phyloP scores from a whole-genome alignment of 2,888 invertebrate genomes.

The Eupithecia vulgata region DNA sequence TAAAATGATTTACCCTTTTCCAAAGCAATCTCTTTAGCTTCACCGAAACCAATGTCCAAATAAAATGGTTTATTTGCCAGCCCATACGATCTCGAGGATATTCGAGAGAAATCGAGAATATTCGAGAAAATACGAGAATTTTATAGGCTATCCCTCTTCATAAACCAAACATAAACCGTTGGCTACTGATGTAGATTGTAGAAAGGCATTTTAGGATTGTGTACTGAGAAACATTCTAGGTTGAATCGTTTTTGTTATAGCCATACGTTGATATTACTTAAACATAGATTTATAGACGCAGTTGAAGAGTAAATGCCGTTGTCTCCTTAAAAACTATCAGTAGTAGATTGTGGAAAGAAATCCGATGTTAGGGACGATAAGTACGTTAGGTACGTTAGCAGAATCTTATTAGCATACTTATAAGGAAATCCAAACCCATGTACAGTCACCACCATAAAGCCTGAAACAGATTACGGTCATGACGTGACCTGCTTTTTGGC shows the following conservation, averaged over 20 bases:
- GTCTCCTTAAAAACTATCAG: neutral
- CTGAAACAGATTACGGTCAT: too few species aligned
- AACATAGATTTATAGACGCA: neutral
- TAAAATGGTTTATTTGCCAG: constrained; percentile 20
- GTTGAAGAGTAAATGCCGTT: neutral
- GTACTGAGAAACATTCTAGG: constrained; percentile 6
- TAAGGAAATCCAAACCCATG: too few species aligned
- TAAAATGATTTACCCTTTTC: constrained; percentile 14
- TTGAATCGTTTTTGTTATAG: neutral
- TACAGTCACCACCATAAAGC: too few species aligned
- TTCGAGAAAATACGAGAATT: constrained; percentile 18
- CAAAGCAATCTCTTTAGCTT: constrained; percentile 15
- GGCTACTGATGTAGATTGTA: constrained; percentile 20
- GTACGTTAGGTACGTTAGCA: too few species aligned
- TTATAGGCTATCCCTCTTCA: constrained; percentile 25
- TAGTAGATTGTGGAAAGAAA: neutral
- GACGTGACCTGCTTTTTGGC: too few species aligned
- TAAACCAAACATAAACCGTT: constrained; percentile 9
- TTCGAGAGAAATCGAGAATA: constrained; percentile 11
- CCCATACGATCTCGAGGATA: constrained; percentile 11
- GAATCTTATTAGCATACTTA: too few species aligned
- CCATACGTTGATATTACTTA: neutral
- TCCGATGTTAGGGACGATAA: too few species aligned
- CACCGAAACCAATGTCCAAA: constrained; percentile 21
- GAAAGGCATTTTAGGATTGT: constrained; percentile 14